Percentiles rank a stretch among this genome's conserved stretches.
Conservation (phyloP, 2,797 vertebrate genomes). For the Gadopsis marmoratus region DNA sequence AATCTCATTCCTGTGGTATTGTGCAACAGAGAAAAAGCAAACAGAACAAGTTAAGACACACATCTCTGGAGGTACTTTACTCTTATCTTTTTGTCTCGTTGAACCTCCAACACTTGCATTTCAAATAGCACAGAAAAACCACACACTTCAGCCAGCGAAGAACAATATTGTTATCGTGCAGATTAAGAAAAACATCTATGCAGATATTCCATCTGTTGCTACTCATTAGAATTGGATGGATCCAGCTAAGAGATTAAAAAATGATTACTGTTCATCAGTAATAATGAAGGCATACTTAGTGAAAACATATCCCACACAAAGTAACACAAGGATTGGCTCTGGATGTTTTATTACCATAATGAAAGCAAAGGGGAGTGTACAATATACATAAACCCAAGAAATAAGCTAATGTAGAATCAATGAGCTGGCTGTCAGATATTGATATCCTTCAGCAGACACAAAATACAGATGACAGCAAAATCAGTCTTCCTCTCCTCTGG, state of each 20-base stretch:
- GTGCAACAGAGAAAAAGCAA: conserved; percentile 35
- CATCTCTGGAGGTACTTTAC: background rate
- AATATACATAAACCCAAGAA: conserved; percentile 55
- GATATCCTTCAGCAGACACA: conserved; percentile 64
- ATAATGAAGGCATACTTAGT: conserved; percentile 62
- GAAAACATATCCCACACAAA: conserved; percentile 60
- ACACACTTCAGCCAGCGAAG: conserved; percentile 42
- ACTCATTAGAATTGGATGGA: conserved; percentile 68
- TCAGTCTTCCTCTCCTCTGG: conserved; percentile 57
- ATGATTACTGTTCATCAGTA: conserved; percentile 72
- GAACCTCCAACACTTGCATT: conserved; percentile 18
- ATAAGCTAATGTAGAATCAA: conserved; percentile 74
- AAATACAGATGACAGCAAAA: conserved; percentile 67
- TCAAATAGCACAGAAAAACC: conserved; percentile 10
- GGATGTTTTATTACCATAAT: conserved; percentile 74
- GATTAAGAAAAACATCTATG: conserved; percentile 73
- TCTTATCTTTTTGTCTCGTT: conserved; percentile 12
- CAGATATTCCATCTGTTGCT: conserved; percentile 74
- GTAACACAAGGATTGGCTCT: conserved; percentile 39
- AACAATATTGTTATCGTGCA: conserved; percentile 54
- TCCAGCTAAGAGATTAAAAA: conserved; percentile 67
- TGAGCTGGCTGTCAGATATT: conserved; percentile 75
- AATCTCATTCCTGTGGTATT: conserved; percentile 32
- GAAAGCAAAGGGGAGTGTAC: conserved; percentile 51
- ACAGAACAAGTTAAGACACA: conserved; percentile 44